Conservation (phyloP, 2,888 invertebrate species). For the Adelognathus sp. region DNA sequence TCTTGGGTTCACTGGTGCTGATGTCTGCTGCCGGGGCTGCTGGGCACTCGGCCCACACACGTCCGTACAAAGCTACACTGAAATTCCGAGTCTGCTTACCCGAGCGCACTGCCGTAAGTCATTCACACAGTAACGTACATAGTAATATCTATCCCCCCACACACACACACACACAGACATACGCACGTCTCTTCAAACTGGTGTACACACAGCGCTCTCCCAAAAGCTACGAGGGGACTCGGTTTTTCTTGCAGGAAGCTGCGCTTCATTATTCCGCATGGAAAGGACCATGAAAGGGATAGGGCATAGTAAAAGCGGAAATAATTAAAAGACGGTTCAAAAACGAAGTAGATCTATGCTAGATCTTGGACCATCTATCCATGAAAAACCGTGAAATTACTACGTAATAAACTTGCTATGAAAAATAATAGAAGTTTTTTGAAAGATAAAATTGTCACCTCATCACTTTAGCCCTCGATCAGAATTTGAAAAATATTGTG, state of each 20-base stretch:
- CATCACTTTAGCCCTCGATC: too few relatives aligned
- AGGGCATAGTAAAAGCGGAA: slow-evolving; percentile 17
- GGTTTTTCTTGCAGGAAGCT: slow-evolving; percentile 24
- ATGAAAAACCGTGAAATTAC: too few relatives aligned
- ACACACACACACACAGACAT: slow-evolving; percentile 17
- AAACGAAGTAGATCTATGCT: too few relatives aligned
- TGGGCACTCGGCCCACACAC: slow-evolving; percentile 28
- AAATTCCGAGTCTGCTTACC: slow-evolving; percentile 41
- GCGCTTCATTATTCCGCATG: slow-evolving; percentile 57
- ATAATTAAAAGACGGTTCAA: slow-evolving; percentile 12
- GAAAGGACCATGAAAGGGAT: slow-evolving; percentile 50
- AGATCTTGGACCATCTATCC: too few relatives aligned
- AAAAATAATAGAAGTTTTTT: too few relatives aligned
- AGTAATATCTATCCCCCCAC: neutral
- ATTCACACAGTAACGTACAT: slow-evolving; percentile 55
- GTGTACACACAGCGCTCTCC: slow-evolving; percentile 38
- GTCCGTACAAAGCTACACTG: slow-evolving; percentile 32
- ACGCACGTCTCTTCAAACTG: slow-evolving; percentile 7
- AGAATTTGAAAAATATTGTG: too few relatives aligned
- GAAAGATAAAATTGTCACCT: too few relatives aligned
- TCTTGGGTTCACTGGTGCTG: slow-evolving; percentile 16
- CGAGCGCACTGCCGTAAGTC: slow-evolving; percentile 59
- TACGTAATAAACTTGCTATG: too few relatives aligned
- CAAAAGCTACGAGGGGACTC: slow-evolving; percentile 36
- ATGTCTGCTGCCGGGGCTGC: too few relatives aligned